Conservation (phyloP, 1,140 invertebrate species). For the Drosophila teissieri region DNA sequence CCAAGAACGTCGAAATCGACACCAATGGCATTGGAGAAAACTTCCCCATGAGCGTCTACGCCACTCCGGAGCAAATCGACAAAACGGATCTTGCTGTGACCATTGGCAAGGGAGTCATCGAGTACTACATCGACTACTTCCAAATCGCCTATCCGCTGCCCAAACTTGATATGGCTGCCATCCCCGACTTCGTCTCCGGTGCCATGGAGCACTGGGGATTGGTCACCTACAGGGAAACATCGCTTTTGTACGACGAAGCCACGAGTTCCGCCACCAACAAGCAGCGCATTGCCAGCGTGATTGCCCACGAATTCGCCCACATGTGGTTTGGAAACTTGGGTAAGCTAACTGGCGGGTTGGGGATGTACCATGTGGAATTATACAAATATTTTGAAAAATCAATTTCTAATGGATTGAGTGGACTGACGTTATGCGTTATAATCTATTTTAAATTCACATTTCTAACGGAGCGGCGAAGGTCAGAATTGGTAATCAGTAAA, state of each 20-base stretch:
- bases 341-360: slow-evolving; percentile 51
- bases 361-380: no score
- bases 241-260: slow-evolving; percentile 90
- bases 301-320: slow-evolving; percentile 96
- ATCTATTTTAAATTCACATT: no score
- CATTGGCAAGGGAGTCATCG: slow-evolving; percentile 91
- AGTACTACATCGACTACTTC: slow-evolving; percentile 96
- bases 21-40: slow-evolving; percentile 86
- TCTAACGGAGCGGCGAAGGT: no score
- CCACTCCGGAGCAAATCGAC: slow-evolving; percentile 89
- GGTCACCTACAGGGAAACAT: slow-evolving; percentile 93
- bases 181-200: slow-evolving; percentile 97
- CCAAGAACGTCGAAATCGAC: slow-evolving; percentile 86
- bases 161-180: slow-evolving; percentile 95
- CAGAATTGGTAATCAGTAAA: no score
- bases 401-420: no score
- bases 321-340: slow-evolving; percentile 95
- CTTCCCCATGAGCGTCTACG: slow-evolving; percentile 90
- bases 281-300: slow-evolving; percentile 92
- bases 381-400: no score
- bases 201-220: slow-evolving; percentile 98
- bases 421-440: no score
- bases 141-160: slow-evolving; percentile 93
- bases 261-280: slow-evolving; percentile 90
- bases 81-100: slow-evolving; percentile 93